phyloP scores from a whole-genome alignment of 2,888 invertebrate species.

The Vesta saturnalis region DNA sequence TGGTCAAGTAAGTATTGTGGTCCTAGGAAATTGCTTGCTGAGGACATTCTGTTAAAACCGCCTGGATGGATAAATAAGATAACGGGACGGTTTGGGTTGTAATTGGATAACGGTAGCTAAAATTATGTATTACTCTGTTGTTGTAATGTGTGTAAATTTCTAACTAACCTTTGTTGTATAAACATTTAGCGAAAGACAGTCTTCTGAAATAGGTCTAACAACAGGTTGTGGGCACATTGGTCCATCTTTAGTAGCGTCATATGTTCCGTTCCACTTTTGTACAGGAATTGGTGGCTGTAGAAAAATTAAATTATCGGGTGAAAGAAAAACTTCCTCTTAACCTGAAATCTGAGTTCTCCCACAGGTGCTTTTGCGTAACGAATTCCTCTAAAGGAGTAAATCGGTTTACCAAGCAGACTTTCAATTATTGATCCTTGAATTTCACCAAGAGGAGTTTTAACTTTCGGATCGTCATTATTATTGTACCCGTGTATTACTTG shows the following conservation, averaged over 20 bases:
- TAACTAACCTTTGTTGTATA: constrained; percentile 64
- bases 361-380: constrained; percentile 52
- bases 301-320: constrained; percentile 24
- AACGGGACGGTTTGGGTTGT: constrained; percentile 66
- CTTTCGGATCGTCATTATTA: constrained; percentile 32
- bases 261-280: constrained; percentile 56
- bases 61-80: constrained; percentile 76
- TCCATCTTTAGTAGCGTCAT: constrained; percentile 56
- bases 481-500: too few relatives aligned
- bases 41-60: constrained; percentile 71
- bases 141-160: background rate
- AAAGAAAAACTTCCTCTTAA: constrained; percentile 37
- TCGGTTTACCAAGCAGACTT: constrained; percentile 46
- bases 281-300: constrained; percentile 56
- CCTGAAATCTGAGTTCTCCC: constrained; percentile 58
- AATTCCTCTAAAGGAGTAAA: constrained; percentile 48
- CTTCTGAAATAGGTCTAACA: constrained; percentile 64
- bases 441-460: constrained; percentile 45
- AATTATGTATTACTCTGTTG: constrained; percentile 28
- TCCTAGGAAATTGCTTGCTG: constrained; percentile 66
- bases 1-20: constrained; percentile 73
- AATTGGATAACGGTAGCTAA: constrained; percentile 54
- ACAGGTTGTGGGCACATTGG: constrained; percentile 58
- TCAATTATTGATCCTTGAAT: constrained; percentile 47
- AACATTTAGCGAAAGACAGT: constrained; percentile 73